These are phyloP conservation scores for Spilogale gracilis DNA, from an alignment of 2,113 vertebrate species.

Conservation along the genomic window DNA sequence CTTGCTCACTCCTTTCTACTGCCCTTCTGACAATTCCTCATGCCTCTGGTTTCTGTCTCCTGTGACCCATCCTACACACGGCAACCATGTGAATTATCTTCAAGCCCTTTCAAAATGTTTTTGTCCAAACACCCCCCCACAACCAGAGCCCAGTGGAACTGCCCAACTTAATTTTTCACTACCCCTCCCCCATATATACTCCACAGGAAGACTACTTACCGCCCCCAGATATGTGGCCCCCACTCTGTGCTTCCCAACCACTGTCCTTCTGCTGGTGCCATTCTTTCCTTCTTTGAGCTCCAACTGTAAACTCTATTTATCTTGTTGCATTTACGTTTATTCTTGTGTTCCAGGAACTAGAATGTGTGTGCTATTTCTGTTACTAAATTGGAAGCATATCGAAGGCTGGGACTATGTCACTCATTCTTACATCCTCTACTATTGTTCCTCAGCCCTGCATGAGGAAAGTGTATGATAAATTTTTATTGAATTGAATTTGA, in stretches of 20 bases:
- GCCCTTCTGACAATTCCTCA: background rate
- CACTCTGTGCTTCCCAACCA: background rate
- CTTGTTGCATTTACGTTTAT: background rate
- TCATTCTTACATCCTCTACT: background rate
- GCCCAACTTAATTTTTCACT: background rate
- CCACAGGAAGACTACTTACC: background rate
- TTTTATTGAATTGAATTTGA: background rate
- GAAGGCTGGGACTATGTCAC: background rate
- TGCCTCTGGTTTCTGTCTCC: background rate
- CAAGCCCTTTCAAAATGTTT: background rate
- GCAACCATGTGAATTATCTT: background rate
- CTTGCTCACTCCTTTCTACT: too few relatives aligned
- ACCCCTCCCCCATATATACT: too few relatives aligned
- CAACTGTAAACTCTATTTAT: background rate
- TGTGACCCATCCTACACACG: background rate
- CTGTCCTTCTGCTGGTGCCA: background rate
- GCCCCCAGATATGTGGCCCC: background rate
- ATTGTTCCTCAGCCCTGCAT: background rate
- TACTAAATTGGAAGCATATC: background rate
- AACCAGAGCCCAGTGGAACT: background rate
- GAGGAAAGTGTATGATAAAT: background rate
- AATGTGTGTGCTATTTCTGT: background rate
- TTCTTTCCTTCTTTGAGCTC: background rate
- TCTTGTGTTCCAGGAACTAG: background rate
- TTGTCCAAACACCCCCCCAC: background rate